Evolutionary conservation across 1,140 invertebrate genomes (phyloP), one percentile per base, ranked within the genome.

Genomic region (Pinna nobilis): DNA sequence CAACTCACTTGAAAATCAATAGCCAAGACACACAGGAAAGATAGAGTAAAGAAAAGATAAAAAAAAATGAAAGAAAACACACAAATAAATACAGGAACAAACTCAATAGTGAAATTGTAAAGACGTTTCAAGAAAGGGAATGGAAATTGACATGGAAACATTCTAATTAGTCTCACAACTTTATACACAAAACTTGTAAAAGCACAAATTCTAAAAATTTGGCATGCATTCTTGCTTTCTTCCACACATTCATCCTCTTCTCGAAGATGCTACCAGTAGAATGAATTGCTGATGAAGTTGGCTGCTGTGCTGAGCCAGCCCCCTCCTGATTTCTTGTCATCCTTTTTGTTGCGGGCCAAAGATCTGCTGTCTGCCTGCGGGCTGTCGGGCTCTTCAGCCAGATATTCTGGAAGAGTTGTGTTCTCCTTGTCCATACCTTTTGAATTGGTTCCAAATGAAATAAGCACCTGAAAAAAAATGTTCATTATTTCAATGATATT

Each of bases 371-470:
- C 47, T 18, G 61, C 61, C 25, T 65, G 63, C 1, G 76, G 76
- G 33, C 76, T 78, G 71, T 78, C 71, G 1, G 63, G 65, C 44
- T 78, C 76, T 5, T 77, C 75, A 20, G 76, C 50, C 33, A 78
- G 53, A 55, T 78, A 78, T 30, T 70, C 67, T 13, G 76, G 76
- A 25, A 78, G 41, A 13, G 64, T 55, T 3, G 65, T 66, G 53
- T 78, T 78, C 41, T 78, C 76, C 20, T 78, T 78, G 55, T 78
- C 76, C 15, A 72, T 60, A 6, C 74, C 76, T 37, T 74, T 60
- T 32, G 49, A 44, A 37, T 74, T 68, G 32, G 70, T 41, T 23
- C 76, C 70, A 70, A 78, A 78, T 33, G 70, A 74, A 3, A 78
- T 39, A 32, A 74, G 41, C 13, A 70, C 47, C 76, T 78, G 39